These are phyloP conservation scores for Noctilio leporinus DNA, from an alignment of 2,113 vertebrate genomes.

Conservation along the genomic window DNA sequence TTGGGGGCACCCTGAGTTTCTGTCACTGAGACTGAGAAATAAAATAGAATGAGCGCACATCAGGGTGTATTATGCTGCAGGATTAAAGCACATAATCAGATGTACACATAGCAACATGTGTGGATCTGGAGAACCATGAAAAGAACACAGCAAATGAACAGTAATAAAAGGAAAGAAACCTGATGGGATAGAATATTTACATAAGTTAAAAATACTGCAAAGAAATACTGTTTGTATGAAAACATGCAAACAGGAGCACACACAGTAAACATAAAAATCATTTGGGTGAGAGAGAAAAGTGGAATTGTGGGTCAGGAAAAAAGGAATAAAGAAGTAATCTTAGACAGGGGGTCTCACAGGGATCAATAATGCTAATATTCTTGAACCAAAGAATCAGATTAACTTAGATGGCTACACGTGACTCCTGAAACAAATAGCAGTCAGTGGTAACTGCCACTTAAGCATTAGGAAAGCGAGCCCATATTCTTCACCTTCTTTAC, in stretches of 20 bases:
- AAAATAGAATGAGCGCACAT: neutral
- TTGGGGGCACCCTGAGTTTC: neutral
- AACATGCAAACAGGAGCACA: neutral
- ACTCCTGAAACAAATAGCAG: neutral
- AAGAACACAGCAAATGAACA: neutral
- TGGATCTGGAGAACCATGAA: neutral
- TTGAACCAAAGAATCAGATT: neutral
- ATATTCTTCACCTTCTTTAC: neutral
- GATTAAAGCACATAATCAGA: neutral
- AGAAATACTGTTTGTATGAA: conserved; percentile 18
- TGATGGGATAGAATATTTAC: neutral
- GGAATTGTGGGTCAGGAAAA: neutral
- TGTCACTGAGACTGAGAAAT: neutral
- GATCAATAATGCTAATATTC: neutral
- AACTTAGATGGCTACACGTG: neutral
- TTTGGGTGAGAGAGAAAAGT: neutral
- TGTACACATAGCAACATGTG: neutral
- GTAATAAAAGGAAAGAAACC: neutral
- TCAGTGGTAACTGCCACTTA: neutral
- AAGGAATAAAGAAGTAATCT: neutral
- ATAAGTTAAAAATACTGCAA: neutral
- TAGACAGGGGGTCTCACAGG: neutral
- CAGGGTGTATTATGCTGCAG: neutral
- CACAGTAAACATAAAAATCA: neutral
- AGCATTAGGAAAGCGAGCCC: neutral